Evolutionary conservation across 2,797 vertebrate genomes (phyloP), one percentile per base, ranked within the genome.

Genomic region (Rhinella marina): DNA sequence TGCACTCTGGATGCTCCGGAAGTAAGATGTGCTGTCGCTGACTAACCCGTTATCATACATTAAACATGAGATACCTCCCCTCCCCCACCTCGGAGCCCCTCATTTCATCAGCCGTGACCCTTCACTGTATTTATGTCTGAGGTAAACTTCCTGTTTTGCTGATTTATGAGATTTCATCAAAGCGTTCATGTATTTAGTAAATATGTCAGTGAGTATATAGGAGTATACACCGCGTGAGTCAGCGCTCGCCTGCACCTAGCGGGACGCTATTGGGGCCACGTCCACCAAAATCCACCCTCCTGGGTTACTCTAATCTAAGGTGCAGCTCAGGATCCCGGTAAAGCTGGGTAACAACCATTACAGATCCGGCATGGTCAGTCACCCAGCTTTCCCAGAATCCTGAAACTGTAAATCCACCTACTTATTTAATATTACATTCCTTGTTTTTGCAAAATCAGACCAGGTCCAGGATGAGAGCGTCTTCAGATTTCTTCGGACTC

Each of bases 71-170:
- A 7, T 25, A 32, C n/a, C 25, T 41, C 17, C 17, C 68, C 66
- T 5, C 13, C 9, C 41, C 73, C 50, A 0, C 23, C 73, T 54
- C n/a, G 1, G 8, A 75, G 10, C 19, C 14, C 76, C 76, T 9
- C n/a, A 52, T 76, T 23, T 76, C 23, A n/a, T 52, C 72, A 75
- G 32, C 19, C 19, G 9, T 8, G 32, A 75, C 8, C 17, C 72
- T 41, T 50, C 29, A 41, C 21, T 19, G 50, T 82, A 82, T 82
- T 82, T 82, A 82, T 66, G 48, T 27, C 14, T 10, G 48, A 7
- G 41, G 80, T 82, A 82, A 82, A 64, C 80, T 82, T 82, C 80
- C 80, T 66, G 61, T 19, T 23, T 66, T 12, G 17, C 41, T 82
- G 61, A 82, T 68, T 66, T 82, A 52, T 82, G 80, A 52, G 41